Evolutionary conservation across 1,140 invertebrate species (phyloP).

Genomic region (Nomia melanderi): DNA sequence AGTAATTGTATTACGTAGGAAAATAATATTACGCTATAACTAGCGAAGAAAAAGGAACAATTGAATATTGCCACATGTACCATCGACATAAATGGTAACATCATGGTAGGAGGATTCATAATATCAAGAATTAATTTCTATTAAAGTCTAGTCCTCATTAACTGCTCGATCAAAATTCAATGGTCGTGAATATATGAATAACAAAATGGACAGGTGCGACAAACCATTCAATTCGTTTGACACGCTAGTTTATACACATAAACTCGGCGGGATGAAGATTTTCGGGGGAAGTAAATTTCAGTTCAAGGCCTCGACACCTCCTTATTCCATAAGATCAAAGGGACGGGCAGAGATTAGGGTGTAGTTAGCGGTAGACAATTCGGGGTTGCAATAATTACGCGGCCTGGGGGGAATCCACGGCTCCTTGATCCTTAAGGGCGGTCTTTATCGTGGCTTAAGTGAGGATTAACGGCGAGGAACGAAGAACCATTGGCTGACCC

Average conservation of each 20-base stretch:
- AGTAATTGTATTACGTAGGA: too few relatives aligned
- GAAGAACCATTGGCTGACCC: constrained; percentile 71
- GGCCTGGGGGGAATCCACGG: constrained; percentile 8
- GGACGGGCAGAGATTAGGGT: not conserved
- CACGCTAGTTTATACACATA: not conserved
- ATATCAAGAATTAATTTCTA: too few relatives aligned
- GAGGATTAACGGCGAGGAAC: constrained; percentile 76
- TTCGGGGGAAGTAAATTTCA: not conserved
- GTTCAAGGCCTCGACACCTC: not conserved
- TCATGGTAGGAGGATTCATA: too few relatives aligned
- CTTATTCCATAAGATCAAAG: not conserved
- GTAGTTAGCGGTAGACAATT: constrained; percentile 25
- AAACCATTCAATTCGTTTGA: not conserved
- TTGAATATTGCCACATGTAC: too few relatives aligned
- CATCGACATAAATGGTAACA: too few relatives aligned
- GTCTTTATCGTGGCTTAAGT: constrained; percentile 74
- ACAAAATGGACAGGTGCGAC: too few relatives aligned
- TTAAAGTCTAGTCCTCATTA: too few relatives aligned
- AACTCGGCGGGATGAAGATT: not conserved
- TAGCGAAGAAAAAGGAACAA: too few relatives aligned
- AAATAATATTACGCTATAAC: too few relatives aligned
- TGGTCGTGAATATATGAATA: too few relatives aligned
- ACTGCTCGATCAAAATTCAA: too few relatives aligned
- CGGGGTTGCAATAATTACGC: constrained; percentile 53
- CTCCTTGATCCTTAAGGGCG: constrained; percentile 60